These are phyloP conservation scores for Campoletis sonorensis DNA, from an alignment of 1,140 invertebrate genomes.

Conservation along the genomic window DNA sequence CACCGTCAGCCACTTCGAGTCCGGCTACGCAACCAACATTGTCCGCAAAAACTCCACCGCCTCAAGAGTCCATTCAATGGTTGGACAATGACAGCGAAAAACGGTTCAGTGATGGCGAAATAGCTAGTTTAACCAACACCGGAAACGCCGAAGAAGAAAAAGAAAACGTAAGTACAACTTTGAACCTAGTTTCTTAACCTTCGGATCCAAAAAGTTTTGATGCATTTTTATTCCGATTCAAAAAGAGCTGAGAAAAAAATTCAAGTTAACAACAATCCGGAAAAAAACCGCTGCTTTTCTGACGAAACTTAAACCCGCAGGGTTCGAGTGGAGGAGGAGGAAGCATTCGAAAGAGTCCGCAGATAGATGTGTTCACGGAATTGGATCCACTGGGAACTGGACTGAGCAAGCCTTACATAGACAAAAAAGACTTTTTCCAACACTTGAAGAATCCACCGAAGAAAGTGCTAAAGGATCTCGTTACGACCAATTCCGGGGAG, in stretches of 20 bases:
- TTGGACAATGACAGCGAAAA: conserved; percentile 77
- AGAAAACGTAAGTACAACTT: conserved; percentile 61
- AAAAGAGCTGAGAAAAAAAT: neutral
- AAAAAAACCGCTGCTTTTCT: no score
- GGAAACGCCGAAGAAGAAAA: conserved; percentile 64
- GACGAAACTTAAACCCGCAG: conserved; percentile 39
- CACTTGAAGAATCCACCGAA: conserved; percentile 94
- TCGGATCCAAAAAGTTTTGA: neutral
- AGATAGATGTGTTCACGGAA: conserved; percentile 92
- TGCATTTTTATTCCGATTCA: no score
- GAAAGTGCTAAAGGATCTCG: conserved; percentile 91
- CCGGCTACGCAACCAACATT: conserved; percentile 67
- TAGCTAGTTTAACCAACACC: conserved; percentile 60
- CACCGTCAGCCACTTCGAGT: conserved; percentile 69
- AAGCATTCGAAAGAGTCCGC: conserved; percentile 65
- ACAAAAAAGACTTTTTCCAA: conserved; percentile 97
- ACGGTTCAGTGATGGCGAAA: conserved; percentile 74
- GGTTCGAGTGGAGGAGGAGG: conserved; percentile 53
- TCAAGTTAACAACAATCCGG: no score
- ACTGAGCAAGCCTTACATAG: conserved; percentile 91
- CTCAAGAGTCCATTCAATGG: conserved; percentile 72
- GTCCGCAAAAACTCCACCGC: conserved; percentile 73
- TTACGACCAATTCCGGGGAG: conserved; percentile 70
- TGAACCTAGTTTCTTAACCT: neutral
- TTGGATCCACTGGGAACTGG: conserved; percentile 94